Evolutionary conservation across 1,140 invertebrate species (phyloP).

Genomic region (Centruroides sculpturatus): DNA sequence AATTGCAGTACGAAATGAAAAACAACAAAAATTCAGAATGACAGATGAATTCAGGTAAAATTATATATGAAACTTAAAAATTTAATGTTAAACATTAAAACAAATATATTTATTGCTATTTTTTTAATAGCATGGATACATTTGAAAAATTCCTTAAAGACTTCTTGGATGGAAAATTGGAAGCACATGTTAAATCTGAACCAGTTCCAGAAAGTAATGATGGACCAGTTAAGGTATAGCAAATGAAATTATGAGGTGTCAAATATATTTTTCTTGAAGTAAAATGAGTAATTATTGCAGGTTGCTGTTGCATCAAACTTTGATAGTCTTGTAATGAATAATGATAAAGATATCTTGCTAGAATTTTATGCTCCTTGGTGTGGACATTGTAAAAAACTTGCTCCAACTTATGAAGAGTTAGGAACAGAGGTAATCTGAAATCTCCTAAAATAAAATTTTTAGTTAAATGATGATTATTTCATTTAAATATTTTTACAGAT

Average conservation of each 20-base stretch:
- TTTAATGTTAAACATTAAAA: too few relatives aligned
- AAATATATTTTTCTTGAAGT: background rate
- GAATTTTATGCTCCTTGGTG: slow-evolving; percentile 49
- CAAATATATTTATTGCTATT: background rate
- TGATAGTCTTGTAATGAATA: slow-evolving; percentile 82
- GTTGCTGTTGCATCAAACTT: slow-evolving; percentile 94
- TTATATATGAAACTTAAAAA: background rate
- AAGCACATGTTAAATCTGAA: slow-evolving; percentile 93
- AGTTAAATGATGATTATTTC: background rate
- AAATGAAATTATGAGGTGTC: background rate
- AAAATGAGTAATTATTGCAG: slow-evolving; percentile 23
- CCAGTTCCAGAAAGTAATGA: slow-evolving; percentile 71
- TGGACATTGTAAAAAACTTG: slow-evolving; percentile 93
- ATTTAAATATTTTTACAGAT: slow-evolving; percentile 28
- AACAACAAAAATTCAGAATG: slow-evolving; percentile 81
- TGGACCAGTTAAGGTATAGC: slow-evolving; percentile 54
- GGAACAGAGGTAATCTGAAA: slow-evolving; percentile 55
- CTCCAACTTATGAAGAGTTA: slow-evolving; percentile 86
- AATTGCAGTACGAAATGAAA: slow-evolving; percentile 60
- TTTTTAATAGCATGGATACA: slow-evolving; percentile 53
- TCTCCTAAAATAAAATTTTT: background rate
- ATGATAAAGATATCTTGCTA: slow-evolving; percentile 81
- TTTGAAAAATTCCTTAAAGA: slow-evolving; percentile 81
- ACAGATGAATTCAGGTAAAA: slow-evolving; percentile 72
- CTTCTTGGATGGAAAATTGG: slow-evolving; percentile 62